phyloP scores from a whole-genome alignment of 2,888 invertebrate species.

The Drosophila pegasa region DNA sequence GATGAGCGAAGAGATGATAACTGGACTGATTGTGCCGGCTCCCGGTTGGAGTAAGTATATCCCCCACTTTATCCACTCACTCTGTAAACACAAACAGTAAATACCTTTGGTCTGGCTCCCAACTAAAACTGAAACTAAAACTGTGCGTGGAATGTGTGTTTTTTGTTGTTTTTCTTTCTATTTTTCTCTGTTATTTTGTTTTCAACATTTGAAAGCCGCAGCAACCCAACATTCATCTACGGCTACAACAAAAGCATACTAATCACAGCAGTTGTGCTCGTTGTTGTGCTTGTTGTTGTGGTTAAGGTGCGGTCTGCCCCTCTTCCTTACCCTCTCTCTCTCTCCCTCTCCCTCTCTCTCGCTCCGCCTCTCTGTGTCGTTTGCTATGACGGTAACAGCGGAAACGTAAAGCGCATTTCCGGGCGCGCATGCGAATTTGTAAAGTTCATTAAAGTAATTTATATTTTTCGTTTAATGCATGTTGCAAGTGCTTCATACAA shows the following conservation, averaged over 20 bases:
- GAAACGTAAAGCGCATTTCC: slow-evolving; percentile 79
- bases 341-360: not conserved
- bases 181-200: slow-evolving; percentile 7
- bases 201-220: slow-evolving; percentile 64
- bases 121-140: slow-evolving; percentile 25
- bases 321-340: not conserved
- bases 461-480: slow-evolving; percentile 75
- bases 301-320: slow-evolving; percentile 57
- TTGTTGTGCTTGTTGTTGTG: slow-evolving; percentile 45
- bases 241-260: slow-evolving; percentile 72
- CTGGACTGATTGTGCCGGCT: slow-evolving; percentile 97
- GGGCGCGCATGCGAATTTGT: slow-evolving; percentile 77
- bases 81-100: slow-evolving; percentile 20
- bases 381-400: slow-evolving; percentile 36
- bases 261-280: slow-evolving; percentile 60
- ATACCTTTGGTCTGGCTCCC: slow-evolving; percentile 32
- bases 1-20: slow-evolving; percentile 98
- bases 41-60: slow-evolving; percentile 95
- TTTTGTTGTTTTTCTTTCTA: not conserved
- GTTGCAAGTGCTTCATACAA: slow-evolving; percentile 62
- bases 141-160: slow-evolving; percentile 34
- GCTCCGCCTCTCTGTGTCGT: slow-evolving; percentile 7
- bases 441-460: slow-evolving; percentile 81
- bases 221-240: slow-evolving; percentile 68
- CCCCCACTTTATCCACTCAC: not conserved